A percentile compares a stretch with the other conserved stretches of the same genome.
Conservation (phyloP, 2,797 vertebrate species). For the Chaetodon trifasciatus region DNA sequence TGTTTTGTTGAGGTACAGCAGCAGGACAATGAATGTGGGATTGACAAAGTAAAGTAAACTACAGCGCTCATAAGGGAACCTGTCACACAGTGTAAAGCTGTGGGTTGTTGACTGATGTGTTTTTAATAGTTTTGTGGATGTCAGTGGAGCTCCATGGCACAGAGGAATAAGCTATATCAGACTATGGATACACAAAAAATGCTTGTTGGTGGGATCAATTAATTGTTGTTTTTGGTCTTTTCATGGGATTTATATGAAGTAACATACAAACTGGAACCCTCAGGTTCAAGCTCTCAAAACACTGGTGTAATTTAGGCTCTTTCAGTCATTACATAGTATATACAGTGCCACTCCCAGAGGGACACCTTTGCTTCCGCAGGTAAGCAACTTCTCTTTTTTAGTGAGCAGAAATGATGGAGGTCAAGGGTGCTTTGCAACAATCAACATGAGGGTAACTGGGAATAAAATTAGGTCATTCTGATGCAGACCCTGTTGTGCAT, state of each 20-base stretch:
- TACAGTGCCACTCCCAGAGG: background rate
- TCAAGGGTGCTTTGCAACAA: conserved; percentile 29
- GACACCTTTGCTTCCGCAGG: background rate
- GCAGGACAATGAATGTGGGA: background rate
- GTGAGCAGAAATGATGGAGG: conserved; percentile 14
- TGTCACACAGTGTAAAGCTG: background rate
- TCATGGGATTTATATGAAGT: background rate
- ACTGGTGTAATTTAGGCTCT: background rate
- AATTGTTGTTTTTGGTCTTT: background rate
- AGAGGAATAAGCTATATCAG: background rate
- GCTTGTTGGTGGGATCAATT: background rate
- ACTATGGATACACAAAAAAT: background rate
- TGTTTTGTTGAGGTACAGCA: background rate
- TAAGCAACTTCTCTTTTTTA: background rate
- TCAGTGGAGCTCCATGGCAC: background rate
- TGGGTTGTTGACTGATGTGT: background rate
- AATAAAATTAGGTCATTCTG: conserved; percentile 47
- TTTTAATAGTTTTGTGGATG: background rate
- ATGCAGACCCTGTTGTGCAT: conserved; percentile 58
- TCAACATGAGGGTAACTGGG: conserved; percentile 29
- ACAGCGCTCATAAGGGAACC: background rate
- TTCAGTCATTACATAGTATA: background rate
- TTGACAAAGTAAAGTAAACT: background rate
- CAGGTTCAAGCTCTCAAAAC: background rate
- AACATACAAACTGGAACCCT: background rate